These are phyloP conservation scores for Agrotis exclamationis DNA, from an alignment of 2,888 invertebrate species.

Conservation along the genomic window DNA sequence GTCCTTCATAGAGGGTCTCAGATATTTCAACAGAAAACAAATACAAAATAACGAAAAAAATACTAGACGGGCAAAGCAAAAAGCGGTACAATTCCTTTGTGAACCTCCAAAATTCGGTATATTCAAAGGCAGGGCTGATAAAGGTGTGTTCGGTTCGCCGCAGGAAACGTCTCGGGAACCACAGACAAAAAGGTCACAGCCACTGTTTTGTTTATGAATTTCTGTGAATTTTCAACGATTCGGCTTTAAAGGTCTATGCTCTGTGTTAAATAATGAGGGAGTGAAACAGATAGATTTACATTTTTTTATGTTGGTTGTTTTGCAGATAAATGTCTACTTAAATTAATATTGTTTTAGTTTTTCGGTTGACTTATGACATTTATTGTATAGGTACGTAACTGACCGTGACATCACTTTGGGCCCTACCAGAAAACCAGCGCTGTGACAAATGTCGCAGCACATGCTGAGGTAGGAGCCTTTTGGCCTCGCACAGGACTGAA, in stretches of 20 bases:
- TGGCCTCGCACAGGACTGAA: too few relatives aligned
- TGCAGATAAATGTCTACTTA: too few relatives aligned
- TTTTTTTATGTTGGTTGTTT: too few relatives aligned
- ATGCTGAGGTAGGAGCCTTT: too few relatives aligned
- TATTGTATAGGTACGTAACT: too few relatives aligned
- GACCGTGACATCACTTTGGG: too few relatives aligned
- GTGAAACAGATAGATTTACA: not conserved
- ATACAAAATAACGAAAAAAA: not conserved
- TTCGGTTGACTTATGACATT: too few relatives aligned
- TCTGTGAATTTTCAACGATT: slow-evolving; percentile 4
- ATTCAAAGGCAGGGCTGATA: slow-evolving; percentile 31
- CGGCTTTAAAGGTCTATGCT: not conserved
- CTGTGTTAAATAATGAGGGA: not conserved
- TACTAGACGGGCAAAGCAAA: not conserved
- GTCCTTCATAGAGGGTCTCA: not conserved
- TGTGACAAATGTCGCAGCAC: too few relatives aligned
- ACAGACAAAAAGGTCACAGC: slow-evolving; percentile 7
- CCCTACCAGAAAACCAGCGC: too few relatives aligned
- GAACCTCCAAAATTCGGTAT: slow-evolving; percentile 14
- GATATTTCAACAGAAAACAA: not conserved
- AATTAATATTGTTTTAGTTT: too few relatives aligned
- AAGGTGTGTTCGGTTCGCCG: slow-evolving; percentile 26
- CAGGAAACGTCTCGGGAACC: slow-evolving; percentile 22
- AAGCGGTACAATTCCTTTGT: slow-evolving; percentile 20
- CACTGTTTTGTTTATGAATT: slow-evolving; percentile 18